Base-by-base conservation (phyloP, 2,888 invertebrate species). In the Megastigmus dorsalis region DNA sequence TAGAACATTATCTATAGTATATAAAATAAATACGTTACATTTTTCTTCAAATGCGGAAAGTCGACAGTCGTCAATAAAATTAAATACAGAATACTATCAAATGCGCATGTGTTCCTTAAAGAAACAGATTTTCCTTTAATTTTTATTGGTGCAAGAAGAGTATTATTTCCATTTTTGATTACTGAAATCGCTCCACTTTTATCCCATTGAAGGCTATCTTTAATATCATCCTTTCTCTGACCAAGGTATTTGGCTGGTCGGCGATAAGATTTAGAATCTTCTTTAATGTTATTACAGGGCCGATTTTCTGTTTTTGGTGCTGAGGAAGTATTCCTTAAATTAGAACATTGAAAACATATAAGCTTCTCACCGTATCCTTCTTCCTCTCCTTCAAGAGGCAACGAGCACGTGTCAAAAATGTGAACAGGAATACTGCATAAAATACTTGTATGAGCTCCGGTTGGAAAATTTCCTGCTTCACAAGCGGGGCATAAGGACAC, bases 341-440 rank as follows among this genome's bases (percentile, higher is more conserved):
- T 65, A 0, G 28, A 5, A 26, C 78, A 76, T 3, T 30, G 0
- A 0, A 68, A 7, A 7, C 76, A 77, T 38, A 77, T 15, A 20
- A 75, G 15, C 15, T 59, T 55, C 20, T 74, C 45, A 6, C 71
- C 76, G 36, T 74, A 71, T 0, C 70, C 77, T 43, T 77, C 73
- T 15, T 77, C 77, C 66, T 70, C 70, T 3, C 36, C 63, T 5
- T 73, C 28, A 1, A 60, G 15, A 9, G 69, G 4, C 15, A 57
- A 1, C 28, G 75, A 74, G n/a, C 75, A 77, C n/a, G 48, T 50
- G 0, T 20, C 9, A 9, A 76, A 60, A 9, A 57, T 23, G 30
- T 74, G 78, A 2, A 78, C 78, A 36, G 50, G 28, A 23, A 70
- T 74, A 1, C 55, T 10, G 18, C 76, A 76, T n/a, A 60, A 43